Evolutionary conservation across 2,888 invertebrate species (phyloP).

Genomic region (Prenolepis imparis): DNA sequence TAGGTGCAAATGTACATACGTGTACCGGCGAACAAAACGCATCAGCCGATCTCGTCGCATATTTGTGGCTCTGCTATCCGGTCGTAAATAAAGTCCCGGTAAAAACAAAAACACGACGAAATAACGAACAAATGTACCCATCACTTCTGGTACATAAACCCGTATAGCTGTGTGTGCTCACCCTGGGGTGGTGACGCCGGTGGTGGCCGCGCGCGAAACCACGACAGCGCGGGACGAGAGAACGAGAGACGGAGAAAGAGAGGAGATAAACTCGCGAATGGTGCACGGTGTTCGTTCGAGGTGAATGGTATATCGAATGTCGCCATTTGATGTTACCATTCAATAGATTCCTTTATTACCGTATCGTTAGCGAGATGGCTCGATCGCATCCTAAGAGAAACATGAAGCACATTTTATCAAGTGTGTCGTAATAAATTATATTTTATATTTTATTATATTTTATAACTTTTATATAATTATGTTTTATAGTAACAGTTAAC

Average conservation of each 20-base stretch:
- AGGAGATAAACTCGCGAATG: conserved; percentile 69
- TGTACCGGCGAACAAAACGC: conserved; percentile 72
- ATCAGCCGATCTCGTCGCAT: conserved; percentile 82
- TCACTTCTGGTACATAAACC: conserved; percentile 86
- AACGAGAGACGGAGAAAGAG: conserved; percentile 67
- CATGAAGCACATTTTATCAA: background rate
- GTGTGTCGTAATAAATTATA: background rate
- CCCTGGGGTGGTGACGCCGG: conserved; percentile 61
- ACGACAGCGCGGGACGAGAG: conserved; percentile 61
- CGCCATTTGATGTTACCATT: conserved; percentile 17
- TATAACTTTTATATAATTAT: background rate
- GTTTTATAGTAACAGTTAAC: background rate
- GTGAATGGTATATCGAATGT: conserved; percentile 43
- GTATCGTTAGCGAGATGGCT: conserved; percentile 30
- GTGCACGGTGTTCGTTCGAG: conserved; percentile 33
- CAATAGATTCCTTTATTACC: conserved; percentile 43
- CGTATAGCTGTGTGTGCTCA: conserved; percentile 69
- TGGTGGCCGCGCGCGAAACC: conserved; percentile 67
- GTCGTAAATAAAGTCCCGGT: conserved; percentile 85
- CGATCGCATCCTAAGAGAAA: conserved; percentile 20
- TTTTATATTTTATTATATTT: background rate
- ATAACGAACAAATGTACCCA: conserved; percentile 85
- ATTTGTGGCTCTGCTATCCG: conserved; percentile 85
- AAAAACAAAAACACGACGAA: conserved; percentile 84
- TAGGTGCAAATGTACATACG: conserved; percentile 67